Percentiles rank a stretch among this genome's conserved stretches.
Conservation (phyloP, 2,797 vertebrate genomes). For the Hipposideros larvatus region DNA sequence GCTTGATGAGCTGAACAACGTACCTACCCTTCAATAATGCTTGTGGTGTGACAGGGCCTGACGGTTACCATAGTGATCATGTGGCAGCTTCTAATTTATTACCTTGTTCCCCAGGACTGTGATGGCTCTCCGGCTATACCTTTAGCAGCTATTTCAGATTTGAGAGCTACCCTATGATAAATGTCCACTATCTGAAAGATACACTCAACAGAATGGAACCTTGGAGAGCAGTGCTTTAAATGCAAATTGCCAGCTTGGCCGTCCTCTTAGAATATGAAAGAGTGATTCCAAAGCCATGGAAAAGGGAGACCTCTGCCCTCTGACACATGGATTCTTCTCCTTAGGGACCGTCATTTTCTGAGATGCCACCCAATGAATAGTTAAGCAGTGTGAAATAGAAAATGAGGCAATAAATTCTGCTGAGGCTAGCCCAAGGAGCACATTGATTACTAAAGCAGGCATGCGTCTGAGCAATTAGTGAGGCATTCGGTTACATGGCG, state of each 20-base stretch:
- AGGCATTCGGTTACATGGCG: slow-evolving; percentile 71
- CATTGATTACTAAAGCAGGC: slow-evolving; percentile 86
- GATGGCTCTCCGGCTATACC: slow-evolving; percentile 86
- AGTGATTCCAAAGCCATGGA: slow-evolving; percentile 86
- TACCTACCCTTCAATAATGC: slow-evolving; percentile 86
- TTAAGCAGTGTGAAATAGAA: slow-evolving; percentile 86
- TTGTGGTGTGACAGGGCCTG: slow-evolving; percentile 85
- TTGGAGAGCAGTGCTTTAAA: slow-evolving; percentile 84
- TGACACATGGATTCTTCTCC: slow-evolving; percentile 85
- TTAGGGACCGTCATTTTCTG: slow-evolving; percentile 85
- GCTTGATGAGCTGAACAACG: slow-evolving; percentile 89
- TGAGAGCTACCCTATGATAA: slow-evolving; percentile 87
- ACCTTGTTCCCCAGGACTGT: slow-evolving; percentile 80
- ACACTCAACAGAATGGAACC: slow-evolving; percentile 83
- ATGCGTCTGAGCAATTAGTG: slow-evolving; percentile 84
- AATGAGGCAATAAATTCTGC: slow-evolving; percentile 87
- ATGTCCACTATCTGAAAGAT: slow-evolving; percentile 86
- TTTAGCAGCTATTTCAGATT: slow-evolving; percentile 85
- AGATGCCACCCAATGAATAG: slow-evolving; percentile 82
- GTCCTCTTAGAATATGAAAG: slow-evolving; percentile 87
- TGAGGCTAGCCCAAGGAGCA: slow-evolving; percentile 82
- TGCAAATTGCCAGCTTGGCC: slow-evolving; percentile 88
- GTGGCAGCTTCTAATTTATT: slow-evolving; percentile 88
- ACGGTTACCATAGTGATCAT: slow-evolving; percentile 91
- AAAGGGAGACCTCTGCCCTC: slow-evolving; percentile 88